A percentile compares a stretch with the other conserved stretches of the same genome.
These are phyloP conservation scores for Cydia pomonella DNA, from an alignment of 1,140 invertebrate species.

Conservation along the genomic window DNA sequence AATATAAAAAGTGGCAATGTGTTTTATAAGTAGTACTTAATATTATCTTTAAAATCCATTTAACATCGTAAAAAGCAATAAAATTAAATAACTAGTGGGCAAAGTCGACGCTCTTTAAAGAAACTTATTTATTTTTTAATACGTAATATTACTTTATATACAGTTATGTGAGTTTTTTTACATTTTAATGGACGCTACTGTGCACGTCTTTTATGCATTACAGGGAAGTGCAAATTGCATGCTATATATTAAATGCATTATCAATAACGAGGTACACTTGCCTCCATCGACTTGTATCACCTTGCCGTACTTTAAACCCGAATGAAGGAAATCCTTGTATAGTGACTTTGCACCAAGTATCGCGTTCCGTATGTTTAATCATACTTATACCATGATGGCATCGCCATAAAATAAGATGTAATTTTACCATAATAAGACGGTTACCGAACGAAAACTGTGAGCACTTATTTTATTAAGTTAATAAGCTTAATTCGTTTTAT, in stretches of 20 bases:
- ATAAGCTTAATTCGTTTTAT: conserved; percentile 2
- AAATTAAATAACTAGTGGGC: not conserved
- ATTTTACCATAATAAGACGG: conserved; percentile 14
- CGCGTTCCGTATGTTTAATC: conserved; percentile 1
- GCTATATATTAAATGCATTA: not conserved
- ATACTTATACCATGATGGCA: not conserved
- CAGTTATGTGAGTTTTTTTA: not conserved
- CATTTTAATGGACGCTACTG: not conserved
- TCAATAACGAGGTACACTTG: not conserved
- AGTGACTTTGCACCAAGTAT: not conserved
- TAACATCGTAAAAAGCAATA: not conserved
- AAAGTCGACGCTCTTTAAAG: not conserved
- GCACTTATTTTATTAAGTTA: conserved; percentile 20
- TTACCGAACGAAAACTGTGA: not conserved
- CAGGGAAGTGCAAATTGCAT: conserved; percentile 13
- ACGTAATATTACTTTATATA: not conserved
- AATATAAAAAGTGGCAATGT: no score
- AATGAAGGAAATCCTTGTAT: not conserved
- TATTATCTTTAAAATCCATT: no score
- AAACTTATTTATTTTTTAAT: not conserved
- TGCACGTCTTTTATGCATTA: conserved; percentile 7
- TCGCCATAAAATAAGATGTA: conserved; percentile 3
- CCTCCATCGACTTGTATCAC: not conserved
- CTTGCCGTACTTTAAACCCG: not conserved
- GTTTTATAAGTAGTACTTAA: no score